Conservation (phyloP, 2,888 invertebrate species). For the Theretra japonica region DNA sequence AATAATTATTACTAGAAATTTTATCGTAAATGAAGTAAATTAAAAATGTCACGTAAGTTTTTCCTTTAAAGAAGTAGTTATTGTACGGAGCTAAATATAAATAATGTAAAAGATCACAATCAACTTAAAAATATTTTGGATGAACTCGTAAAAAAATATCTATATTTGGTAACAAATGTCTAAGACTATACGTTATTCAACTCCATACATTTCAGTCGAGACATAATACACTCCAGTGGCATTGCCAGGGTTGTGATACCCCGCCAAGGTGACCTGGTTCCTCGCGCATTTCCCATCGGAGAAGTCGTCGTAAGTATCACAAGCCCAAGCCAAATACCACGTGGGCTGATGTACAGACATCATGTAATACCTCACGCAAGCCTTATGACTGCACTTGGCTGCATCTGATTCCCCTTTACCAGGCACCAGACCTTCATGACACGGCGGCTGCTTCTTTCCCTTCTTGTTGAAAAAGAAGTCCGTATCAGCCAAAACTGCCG, state of each 20-base stretch:
- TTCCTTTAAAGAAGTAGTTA: no score
- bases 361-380: slow-evolving; percentile 69
- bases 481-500: slow-evolving; percentile 79
- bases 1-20: no score
- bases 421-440: slow-evolving; percentile 66
- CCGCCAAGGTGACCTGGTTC: slow-evolving; percentile 71
- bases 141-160: no score
- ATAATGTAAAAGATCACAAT: no score
- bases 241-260: slow-evolving; percentile 75
- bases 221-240: slow-evolving; percentile 75
- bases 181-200: slow-evolving; percentile 31
- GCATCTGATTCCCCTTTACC: slow-evolving; percentile 70
- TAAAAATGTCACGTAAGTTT: no score
- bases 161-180: no score
- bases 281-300: slow-evolving; percentile 64
- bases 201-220: slow-evolving; percentile 67
- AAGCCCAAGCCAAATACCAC: slow-evolving; percentile 70
- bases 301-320: slow-evolving; percentile 67
- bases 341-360: slow-evolving; percentile 64
- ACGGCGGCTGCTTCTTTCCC: slow-evolving; percentile 83
- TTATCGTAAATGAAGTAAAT: no score
- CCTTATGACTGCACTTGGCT: slow-evolving; percentile 76
- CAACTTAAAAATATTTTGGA: no score
- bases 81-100: no score
- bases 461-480: slow-evolving; percentile 86